phyloP scores from a whole-genome alignment of 2,888 invertebrate genomes.

The Hanleya hanleyi region DNA sequence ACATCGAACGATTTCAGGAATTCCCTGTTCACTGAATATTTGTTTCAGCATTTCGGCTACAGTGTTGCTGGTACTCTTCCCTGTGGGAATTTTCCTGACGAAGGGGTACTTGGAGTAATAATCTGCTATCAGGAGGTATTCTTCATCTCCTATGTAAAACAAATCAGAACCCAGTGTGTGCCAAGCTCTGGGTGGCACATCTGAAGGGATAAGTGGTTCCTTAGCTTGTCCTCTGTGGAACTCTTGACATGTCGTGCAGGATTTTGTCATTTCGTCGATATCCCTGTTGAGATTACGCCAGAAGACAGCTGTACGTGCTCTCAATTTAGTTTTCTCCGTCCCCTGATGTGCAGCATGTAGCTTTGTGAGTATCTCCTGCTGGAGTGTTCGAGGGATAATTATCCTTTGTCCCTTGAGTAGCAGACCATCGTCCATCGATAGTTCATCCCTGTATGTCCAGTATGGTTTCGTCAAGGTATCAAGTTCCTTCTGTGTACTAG shows the following conservation, averaged over 20 bases:
- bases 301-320: constrained; percentile 21
- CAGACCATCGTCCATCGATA: constrained; percentile 27
- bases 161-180: constrained; percentile 25
- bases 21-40: constrained; percentile 23
- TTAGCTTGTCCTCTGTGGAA: constrained; percentile 12
- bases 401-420: constrained; percentile 30
- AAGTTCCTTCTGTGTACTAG: constrained; percentile 6
- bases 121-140: constrained; percentile 22
- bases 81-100: constrained; percentile 2
- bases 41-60: background rate
- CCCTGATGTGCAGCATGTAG: constrained; percentile 24
- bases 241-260: constrained; percentile 17
- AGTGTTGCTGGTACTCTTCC: background rate
- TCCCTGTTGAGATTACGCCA: constrained; percentile 33
- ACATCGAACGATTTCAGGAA: constrained; percentile 25
- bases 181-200: constrained; percentile 25
- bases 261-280: constrained; percentile 14
- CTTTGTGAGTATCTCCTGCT: constrained; percentile 17
- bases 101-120: constrained; percentile 19
- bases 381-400: constrained; percentile 17
- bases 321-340: constrained; percentile 21
- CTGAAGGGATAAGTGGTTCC: constrained; percentile 13
- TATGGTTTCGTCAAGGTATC: constrained; percentile 18
- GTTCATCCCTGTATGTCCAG: constrained; percentile 24
- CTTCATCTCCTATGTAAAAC: constrained; percentile 19